Percentiles rank a stretch among this genome's conserved stretches.
These are phyloP conservation scores for Masnerella sp. DNA, from an alignment of 2,888 invertebrate species.

Conservation along the genomic window DNA sequence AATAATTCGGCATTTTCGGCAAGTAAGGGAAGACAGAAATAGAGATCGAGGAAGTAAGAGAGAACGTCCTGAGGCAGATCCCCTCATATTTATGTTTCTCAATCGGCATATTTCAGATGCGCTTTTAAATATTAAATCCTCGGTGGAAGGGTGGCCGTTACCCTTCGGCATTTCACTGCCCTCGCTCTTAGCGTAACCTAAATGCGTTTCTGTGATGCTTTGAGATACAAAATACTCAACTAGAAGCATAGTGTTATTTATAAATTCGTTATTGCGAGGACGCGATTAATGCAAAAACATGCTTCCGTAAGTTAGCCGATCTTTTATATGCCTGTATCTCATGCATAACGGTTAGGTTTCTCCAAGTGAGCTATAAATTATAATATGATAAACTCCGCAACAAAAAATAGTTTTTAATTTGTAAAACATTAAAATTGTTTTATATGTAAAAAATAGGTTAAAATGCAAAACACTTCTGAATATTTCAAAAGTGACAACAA, in stretches of 20 bases:
- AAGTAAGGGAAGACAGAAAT: conserved; percentile 52
- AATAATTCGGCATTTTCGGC: conserved; percentile 69
- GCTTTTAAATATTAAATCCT: conserved; percentile 76
- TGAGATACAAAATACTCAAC: conserved; percentile 46
- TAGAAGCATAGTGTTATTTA: conserved; percentile 50
- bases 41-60: conserved; percentile 55
- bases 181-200: conserved; percentile 56
- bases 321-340: no score
- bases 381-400: no score
- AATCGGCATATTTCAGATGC: conserved; percentile 77
- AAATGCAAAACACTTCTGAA: no score
- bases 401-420: no score
- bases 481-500: no score
- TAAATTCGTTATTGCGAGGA: conserved; percentile 36
- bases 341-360: no score
- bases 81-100: conserved; percentile 74
- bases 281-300: no score
- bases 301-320: no score
- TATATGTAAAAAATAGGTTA: no score
- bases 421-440: no score
- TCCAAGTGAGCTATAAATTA: no score
- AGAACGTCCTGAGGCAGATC: conserved; percentile 52
- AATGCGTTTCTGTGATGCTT: conserved; percentile 52
- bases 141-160: conserved; percentile 64
- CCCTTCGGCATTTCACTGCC: conserved; percentile 57